Conservation (phyloP, 2,888 invertebrate species). For the Chrysomela aeneicollis region DNA sequence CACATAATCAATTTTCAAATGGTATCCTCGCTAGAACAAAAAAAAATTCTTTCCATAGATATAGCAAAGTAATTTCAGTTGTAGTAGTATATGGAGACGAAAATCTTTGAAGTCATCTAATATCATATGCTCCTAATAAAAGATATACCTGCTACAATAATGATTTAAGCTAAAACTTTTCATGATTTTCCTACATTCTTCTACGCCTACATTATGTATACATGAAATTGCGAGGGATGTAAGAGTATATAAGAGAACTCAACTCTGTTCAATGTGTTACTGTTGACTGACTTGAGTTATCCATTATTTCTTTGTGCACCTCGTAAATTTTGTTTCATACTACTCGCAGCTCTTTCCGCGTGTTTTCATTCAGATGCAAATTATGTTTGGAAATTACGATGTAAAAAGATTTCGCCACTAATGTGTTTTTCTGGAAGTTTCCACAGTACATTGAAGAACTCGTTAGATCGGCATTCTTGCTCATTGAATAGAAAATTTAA, state of each 20-base stretch:
- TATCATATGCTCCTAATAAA: too few relatives aligned
- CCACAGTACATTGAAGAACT: not conserved
- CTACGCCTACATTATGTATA: too few relatives aligned
- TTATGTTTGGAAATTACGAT: not conserved
- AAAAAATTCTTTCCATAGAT: too few relatives aligned
- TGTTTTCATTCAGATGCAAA: not conserved
- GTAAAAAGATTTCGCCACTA: not conserved
- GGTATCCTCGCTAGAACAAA: too few relatives aligned
- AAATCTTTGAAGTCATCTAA: too few relatives aligned
- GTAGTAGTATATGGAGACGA: too few relatives aligned
- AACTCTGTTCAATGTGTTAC: not conserved
- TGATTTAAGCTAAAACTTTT: too few relatives aligned
- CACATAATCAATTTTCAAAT: too few relatives aligned
- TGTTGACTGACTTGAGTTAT: not conserved
- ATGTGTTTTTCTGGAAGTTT: not conserved
- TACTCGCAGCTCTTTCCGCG: not conserved
- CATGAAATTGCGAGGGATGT: not conserved
- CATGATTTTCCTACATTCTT: too few relatives aligned
- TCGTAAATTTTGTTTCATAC: not conserved
- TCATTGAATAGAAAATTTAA: too few relatives aligned
- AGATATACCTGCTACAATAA: too few relatives aligned
- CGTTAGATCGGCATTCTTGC: not conserved
- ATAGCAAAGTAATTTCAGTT: too few relatives aligned
- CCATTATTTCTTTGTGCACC: not conserved
- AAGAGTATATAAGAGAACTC: not conserved